phyloP scores from a whole-genome alignment of 2,888 invertebrate genomes.

The Rhingia campestris region DNA sequence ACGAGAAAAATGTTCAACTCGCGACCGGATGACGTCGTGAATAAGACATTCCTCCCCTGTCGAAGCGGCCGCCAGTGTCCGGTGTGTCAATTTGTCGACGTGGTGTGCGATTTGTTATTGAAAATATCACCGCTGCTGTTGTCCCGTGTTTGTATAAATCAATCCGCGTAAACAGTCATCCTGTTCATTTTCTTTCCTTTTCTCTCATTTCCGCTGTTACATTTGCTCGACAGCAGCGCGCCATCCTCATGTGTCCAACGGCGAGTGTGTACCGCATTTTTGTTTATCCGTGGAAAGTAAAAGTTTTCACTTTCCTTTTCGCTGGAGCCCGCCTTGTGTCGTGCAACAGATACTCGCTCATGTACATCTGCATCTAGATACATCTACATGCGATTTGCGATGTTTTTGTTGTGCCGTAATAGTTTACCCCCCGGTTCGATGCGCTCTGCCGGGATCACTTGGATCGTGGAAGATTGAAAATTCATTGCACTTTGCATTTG shows the following conservation, averaged over 20 bases:
- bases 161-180: constrained; percentile 32
- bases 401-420: constrained; percentile 72
- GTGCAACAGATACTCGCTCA: no score
- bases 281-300: constrained; percentile 60
- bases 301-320: constrained; percentile 74
- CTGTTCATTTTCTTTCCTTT: constrained; percentile 21
- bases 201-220: constrained; percentile 64
- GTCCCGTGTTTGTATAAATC: constrained; percentile 30
- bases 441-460: constrained; percentile 1
- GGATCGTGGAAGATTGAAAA: constrained; percentile 50
- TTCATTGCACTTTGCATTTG: constrained; percentile 71
- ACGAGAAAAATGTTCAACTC: constrained; percentile 25
- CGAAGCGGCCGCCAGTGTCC: constrained; percentile 8
- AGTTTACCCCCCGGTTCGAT: constrained; percentile 32
- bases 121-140: constrained; percentile 9
- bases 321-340: constrained; percentile 31
- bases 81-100: constrained; percentile 43
- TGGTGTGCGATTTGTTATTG: constrained; percentile 26
- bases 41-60: constrained; percentile 18
- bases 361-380: constrained; percentile 11
- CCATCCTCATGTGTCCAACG: constrained; percentile 1
- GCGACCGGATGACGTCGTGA: constrained; percentile 32
- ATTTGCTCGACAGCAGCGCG: constrained; percentile 26
- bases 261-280: constrained; percentile 6
- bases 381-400: constrained; percentile 43